phyloP scores from a whole-genome alignment of 2,113 vertebrate species.

The Perca flavescens region DNA sequence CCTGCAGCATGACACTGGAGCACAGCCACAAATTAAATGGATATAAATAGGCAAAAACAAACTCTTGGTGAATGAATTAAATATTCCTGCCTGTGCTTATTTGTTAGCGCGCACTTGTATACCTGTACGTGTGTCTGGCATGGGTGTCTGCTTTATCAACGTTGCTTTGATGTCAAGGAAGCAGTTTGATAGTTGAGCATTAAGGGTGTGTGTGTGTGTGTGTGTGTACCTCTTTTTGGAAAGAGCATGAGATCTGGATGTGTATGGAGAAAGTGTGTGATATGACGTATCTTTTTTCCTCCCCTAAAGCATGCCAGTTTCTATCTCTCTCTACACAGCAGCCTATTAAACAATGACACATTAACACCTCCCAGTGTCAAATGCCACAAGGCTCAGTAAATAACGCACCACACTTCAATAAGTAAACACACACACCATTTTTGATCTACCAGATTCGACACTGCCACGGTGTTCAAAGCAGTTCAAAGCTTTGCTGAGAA shows the following conservation, averaged over 20 bases:
- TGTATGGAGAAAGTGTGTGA: slow-evolving; percentile 35
- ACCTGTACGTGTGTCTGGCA: slow-evolving; percentile 24
- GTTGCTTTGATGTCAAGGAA: slow-evolving; percentile 69
- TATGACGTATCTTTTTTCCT: slow-evolving; percentile 38
- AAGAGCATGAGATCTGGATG: slow-evolving; percentile 29
- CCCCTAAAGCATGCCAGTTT: slow-evolving; percentile 55
- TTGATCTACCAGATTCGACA: slow-evolving; percentile 56
- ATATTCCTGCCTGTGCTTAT: slow-evolving; percentile 31
- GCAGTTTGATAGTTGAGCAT: slow-evolving; percentile 40
- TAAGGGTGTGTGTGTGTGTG: slow-evolving; percentile 4
- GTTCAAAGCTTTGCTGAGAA: slow-evolving; percentile 53
- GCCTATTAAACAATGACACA: slow-evolving; percentile 70
- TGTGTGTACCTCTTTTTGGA: not conserved
- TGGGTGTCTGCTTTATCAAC: slow-evolving; percentile 47
- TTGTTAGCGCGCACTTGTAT: slow-evolving; percentile 20
- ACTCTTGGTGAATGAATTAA: slow-evolving; percentile 42
- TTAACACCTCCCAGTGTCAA: slow-evolving; percentile 60
- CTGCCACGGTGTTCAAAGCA: slow-evolving; percentile 51
- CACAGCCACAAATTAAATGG: slow-evolving; percentile 46
- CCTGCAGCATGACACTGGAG: slow-evolving; percentile 48
- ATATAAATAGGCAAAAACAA: slow-evolving; percentile 41
- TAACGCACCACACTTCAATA: slow-evolving; percentile 27
- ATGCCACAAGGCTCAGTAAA: slow-evolving; percentile 52
- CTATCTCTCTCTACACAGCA: slow-evolving; percentile 70
- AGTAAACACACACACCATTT: slow-evolving; percentile 39